A percentile compares a stretch with the other conserved stretches of the same genome.
Evolutionary conservation across 2,888 invertebrate genomes (phyloP).

Genomic region (Conistra vaccinii): DNA sequence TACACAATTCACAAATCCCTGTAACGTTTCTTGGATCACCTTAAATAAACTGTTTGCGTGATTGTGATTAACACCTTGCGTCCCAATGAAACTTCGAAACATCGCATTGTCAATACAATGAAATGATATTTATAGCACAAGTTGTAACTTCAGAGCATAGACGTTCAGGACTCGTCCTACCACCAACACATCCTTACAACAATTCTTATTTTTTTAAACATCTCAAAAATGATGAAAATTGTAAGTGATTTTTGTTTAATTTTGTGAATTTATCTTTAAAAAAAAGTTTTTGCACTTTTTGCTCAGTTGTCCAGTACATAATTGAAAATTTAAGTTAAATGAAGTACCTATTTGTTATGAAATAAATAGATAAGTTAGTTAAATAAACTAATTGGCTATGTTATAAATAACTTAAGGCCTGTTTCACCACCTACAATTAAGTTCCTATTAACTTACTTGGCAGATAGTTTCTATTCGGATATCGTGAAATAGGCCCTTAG

Average conservation of each 20-base stretch:
- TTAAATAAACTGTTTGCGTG: conserved; percentile 88
- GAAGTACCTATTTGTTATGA: background rate
- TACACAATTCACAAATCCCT: conserved; percentile 87
- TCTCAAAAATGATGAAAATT: conserved; percentile 85
- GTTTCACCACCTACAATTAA: too few relatives aligned
- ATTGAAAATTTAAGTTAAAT: background rate
- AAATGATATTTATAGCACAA: conserved; percentile 86
- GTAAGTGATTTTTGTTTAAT: conserved; percentile 75
- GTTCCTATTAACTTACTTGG: too few relatives aligned
- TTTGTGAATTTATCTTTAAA: background rate
- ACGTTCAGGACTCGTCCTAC: conserved; percentile 81
- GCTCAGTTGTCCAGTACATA: background rate
- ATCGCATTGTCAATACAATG: conserved; percentile 84
- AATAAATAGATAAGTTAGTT: background rate
- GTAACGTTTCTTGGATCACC: conserved; percentile 86
- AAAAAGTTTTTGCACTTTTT: background rate
- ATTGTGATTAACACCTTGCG: conserved; percentile 89
- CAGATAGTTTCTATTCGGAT: too few relatives aligned
- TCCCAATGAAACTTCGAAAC: conserved; percentile 87
- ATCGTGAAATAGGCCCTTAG: too few relatives aligned
- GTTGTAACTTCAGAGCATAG: conserved; percentile 78
- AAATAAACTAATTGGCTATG: background rate
- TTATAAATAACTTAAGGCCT: background rate
- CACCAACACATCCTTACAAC: conserved; percentile 74
- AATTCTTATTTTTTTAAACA: conserved; percentile 38